Evolutionary conservation across 2,888 invertebrate genomes (phyloP).

Genomic region (Conchocele bisecta): DNA sequence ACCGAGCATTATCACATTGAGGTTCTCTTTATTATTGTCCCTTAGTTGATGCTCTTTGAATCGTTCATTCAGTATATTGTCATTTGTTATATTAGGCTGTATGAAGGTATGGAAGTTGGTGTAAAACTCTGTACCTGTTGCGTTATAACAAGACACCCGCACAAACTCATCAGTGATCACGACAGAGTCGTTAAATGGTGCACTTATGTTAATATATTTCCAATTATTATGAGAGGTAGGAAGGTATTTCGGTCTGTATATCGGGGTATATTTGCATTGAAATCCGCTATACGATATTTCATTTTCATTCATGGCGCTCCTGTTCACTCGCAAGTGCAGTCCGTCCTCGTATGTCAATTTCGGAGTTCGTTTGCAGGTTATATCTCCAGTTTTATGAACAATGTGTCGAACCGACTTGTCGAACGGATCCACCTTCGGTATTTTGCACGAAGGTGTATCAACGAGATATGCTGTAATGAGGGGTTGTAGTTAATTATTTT

Average conservation of each 20-base stretch:
- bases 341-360: slow-evolving; percentile 72
- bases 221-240: slow-evolving; percentile 54
- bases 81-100: slow-evolving; percentile 61
- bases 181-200: slow-evolving; percentile 39
- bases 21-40: slow-evolving; percentile 65
- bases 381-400: slow-evolving; percentile 55
- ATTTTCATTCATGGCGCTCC: slow-evolving; percentile 38
- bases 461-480: slow-evolving; percentile 72
- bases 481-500: too few relatives aligned
- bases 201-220: slow-evolving; percentile 45
- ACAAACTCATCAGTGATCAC: slow-evolving; percentile 72
- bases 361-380: slow-evolving; percentile 62
- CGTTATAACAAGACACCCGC: slow-evolving; percentile 73
- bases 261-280: slow-evolving; percentile 73
- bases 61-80: slow-evolving; percentile 36
- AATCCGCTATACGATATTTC: slow-evolving; percentile 64
- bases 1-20: slow-evolving; percentile 91
- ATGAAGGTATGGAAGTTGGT: slow-evolving; percentile 78
- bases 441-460: slow-evolving; percentile 75
- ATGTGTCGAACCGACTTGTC: slow-evolving; percentile 65
- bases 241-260: slow-evolving; percentile 62
- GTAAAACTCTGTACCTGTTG: slow-evolving; percentile 65
- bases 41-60: slow-evolving; percentile 42
- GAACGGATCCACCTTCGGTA: slow-evolving; percentile 77
- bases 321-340: slow-evolving; percentile 45